Evolutionary conservation across 2,888 invertebrate genomes (phyloP).

Genomic region (Deroplatys truncata): DNA sequence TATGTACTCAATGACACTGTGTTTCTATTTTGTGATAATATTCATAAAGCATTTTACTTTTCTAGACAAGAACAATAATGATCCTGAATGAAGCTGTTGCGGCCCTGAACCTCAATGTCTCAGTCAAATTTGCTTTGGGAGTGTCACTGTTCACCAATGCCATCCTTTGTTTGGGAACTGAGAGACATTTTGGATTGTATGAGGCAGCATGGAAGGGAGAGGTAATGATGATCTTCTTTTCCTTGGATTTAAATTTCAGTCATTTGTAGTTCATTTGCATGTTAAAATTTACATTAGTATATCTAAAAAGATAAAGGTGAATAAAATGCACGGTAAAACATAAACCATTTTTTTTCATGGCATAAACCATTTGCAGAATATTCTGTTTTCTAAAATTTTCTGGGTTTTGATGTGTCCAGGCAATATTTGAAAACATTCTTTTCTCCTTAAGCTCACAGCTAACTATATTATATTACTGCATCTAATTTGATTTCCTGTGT

Average conservation of each 20-base stretch:
- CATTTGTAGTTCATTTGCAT: not conserved
- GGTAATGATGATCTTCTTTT: conserved; percentile 44
- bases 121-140: conserved; percentile 73
- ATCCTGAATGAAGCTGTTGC: conserved; percentile 71
- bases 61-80: conserved; percentile 67
- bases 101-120: conserved; percentile 65
- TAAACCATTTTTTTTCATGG: no score
- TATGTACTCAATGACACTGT: not conserved
- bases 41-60: conserved; percentile 32
- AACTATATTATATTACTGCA: no score
- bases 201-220: conserved; percentile 68
- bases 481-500: no score
- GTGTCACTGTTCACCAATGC: conserved; percentile 72
- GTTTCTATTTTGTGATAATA: not conserved
- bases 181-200: conserved; percentile 65
- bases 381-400: no score
- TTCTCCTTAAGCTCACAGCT: no score
- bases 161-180: conserved; percentile 68
- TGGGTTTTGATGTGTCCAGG: no score
- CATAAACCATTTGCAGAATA: no score
- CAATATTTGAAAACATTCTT: no score
- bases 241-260: not conserved
- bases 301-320: no score
- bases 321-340: no score
- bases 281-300: not conserved